phyloP scores from a whole-genome alignment of 1,140 invertebrate species.

The Chelonus insularis region DNA sequence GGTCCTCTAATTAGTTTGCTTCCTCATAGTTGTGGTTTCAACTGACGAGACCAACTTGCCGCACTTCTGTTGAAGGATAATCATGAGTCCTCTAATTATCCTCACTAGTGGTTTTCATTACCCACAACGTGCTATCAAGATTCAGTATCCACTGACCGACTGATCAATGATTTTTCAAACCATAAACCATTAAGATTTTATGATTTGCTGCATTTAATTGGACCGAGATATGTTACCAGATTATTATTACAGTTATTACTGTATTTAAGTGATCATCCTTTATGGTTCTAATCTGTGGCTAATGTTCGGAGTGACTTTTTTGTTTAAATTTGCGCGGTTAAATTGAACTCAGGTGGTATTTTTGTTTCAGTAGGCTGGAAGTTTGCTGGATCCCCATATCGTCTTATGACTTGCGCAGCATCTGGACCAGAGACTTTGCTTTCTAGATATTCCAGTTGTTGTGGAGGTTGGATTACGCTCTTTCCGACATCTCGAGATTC shows the following conservation, averaged over 20 bases:
- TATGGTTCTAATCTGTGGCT: too few species aligned
- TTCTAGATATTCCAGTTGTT: slow-evolving; percentile 36
- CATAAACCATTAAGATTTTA: too few species aligned
- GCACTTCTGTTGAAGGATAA: slow-evolving; percentile 9
- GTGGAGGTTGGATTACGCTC: slow-evolving; percentile 29
- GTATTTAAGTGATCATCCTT: too few species aligned
- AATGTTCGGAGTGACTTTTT: too few species aligned
- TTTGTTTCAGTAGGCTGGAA: slow-evolving; percentile 19
- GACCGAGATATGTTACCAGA: too few species aligned
- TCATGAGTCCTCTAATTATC: slow-evolving; percentile 25
- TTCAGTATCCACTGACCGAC: background rate
- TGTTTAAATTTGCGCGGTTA: slow-evolving; percentile 32
- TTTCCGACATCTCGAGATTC: too few species aligned
- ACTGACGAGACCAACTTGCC: slow-evolving; percentile 5
- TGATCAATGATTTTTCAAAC: background rate
- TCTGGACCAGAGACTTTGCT: background rate
- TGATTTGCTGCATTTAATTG: too few species aligned
- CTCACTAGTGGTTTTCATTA: slow-evolving; percentile 10
- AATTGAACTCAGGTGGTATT: slow-evolving; percentile 47
- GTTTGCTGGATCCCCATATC: background rate
- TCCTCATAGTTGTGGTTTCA: slow-evolving; percentile 11
- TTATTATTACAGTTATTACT: background rate
- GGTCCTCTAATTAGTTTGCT: slow-evolving; percentile 15
- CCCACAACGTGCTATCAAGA: background rate
- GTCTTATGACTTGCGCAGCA: slow-evolving; percentile 41